A percentile compares a stretch with the other conserved stretches of the same genome.
Conservation (phyloP, 2,888 invertebrate genomes). For the Epinotia ramella region DNA sequence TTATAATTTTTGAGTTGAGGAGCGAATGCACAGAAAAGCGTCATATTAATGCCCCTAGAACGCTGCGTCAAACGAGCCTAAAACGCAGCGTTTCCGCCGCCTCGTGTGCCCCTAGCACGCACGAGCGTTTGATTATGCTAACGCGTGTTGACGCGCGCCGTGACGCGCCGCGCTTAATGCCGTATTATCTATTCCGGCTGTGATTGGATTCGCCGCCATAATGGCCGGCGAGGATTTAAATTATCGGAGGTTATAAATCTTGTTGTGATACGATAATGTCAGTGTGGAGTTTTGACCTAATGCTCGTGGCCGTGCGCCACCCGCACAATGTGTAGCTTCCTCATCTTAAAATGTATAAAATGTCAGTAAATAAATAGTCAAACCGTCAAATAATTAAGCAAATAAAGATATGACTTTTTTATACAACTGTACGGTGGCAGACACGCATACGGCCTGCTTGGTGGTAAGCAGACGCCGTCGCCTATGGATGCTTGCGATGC, state of each 20-base stretch:
- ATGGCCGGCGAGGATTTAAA: slow-evolving; percentile 18
- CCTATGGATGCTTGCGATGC: no score
- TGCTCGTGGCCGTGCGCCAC: not conserved
- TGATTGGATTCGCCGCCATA: slow-evolving; percentile 36
- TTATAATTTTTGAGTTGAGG: no score
- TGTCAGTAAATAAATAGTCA: no score
- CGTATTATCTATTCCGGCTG: slow-evolving; percentile 42
- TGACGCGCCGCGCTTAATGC: slow-evolving; percentile 38
- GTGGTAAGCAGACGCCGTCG: no score
- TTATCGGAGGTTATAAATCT: slow-evolving; percentile 23
- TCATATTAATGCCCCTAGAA: no score
- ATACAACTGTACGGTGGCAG: no score
- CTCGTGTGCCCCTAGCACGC: slow-evolving; percentile 48
- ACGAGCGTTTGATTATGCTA: slow-evolving; percentile 60
- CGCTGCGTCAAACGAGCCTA: not conserved
- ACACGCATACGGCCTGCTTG: no score
- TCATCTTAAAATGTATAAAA: no score
- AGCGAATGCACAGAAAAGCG: no score
- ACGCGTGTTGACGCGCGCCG: slow-evolving; percentile 57
- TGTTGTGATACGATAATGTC: not conserved
- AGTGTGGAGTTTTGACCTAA: not conserved
- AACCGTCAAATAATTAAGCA: no score
- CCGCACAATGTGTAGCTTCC: no score
- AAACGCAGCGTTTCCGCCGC: slow-evolving; percentile 41
- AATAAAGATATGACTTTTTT: no score